A percentile compares a stretch with the other conserved stretches of the same genome.
Conservation (phyloP, 2,797 vertebrate genomes). For the Anguilla marmorata region DNA sequence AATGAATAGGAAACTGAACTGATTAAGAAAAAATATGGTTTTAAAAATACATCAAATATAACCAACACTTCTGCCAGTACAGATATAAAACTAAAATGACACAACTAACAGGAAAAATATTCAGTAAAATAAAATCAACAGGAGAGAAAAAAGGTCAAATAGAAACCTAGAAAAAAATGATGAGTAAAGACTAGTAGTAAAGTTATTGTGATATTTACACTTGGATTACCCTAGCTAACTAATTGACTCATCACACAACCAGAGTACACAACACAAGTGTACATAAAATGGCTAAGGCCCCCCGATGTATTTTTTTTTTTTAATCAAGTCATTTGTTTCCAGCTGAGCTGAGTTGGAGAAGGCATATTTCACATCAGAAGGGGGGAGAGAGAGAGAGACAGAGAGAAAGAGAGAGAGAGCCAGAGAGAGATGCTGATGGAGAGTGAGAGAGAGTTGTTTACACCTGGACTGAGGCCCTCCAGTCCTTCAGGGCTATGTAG, state of each 20-base stretch:
- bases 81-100: conserved; percentile 67
- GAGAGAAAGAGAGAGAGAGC: conserved; percentile 32
- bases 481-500: background rate
- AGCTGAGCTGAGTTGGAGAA: conserved; percentile 75
- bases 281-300: conserved; percentile 65
- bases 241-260: conserved; percentile 67
- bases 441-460: background rate
- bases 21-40: conserved; percentile 61
- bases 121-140: conserved; percentile 50
- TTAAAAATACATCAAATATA: conserved; percentile 73
- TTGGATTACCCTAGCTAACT: conserved; percentile 71
- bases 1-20: conserved; percentile 49
- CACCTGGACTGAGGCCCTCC: background rate
- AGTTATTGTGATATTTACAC: conserved; percentile 66
- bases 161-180: conserved; percentile 47
- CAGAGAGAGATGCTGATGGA: background rate
- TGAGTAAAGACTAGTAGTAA: conserved; percentile 49
- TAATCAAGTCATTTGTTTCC: conserved; percentile 81
- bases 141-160: conserved; percentile 57
- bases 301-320: conserved; percentile 70
- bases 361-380: conserved; percentile 68
- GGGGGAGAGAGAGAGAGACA: conserved; percentile 11
- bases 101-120: conserved; percentile 40
- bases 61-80: conserved; percentile 81
- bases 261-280: conserved; percentile 66